Evolutionary conservation across 2,888 invertebrate genomes (phyloP).

Genomic region (Oxyteleia sp.): DNA sequence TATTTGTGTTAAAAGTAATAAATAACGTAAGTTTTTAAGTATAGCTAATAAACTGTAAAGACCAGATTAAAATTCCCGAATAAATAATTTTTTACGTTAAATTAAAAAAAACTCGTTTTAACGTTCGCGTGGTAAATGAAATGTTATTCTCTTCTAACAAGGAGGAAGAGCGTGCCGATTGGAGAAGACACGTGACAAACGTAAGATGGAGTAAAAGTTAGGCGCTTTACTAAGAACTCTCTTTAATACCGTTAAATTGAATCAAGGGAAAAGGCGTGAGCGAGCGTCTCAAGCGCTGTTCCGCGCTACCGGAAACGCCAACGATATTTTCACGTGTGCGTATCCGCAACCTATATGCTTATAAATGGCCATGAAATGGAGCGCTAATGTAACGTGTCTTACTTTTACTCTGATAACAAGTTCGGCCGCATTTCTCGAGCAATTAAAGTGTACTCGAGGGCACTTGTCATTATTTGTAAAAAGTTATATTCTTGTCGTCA

Average conservation of each 20-base stretch:
- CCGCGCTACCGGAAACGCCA: slow-evolving; percentile 54
- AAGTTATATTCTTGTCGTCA: slow-evolving; percentile 39
- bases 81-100: too few species aligned
- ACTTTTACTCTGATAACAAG: slow-evolving; percentile 70
- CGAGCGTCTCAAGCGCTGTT: background rate
- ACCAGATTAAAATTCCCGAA: too few species aligned
- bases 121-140: slow-evolving; percentile 43
- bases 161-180: slow-evolving; percentile 26
- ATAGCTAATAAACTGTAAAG: too few species aligned
- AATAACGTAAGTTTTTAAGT: too few species aligned
- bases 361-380: slow-evolving; percentile 69
- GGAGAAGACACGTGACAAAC: slow-evolving; percentile 33
- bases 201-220: slow-evolving; percentile 59
- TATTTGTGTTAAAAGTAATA: too few species aligned
- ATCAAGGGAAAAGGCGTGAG: slow-evolving; percentile 49
- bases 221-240: slow-evolving; percentile 54
- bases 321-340: slow-evolving; percentile 59
- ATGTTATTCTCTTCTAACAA: slow-evolving; percentile 13
- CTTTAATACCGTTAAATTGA: slow-evolving; percentile 67
- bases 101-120: too few species aligned
- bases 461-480: slow-evolving; percentile 57
- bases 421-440: slow-evolving; percentile 69
- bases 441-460: slow-evolving; percentile 63
- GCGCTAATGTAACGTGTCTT: slow-evolving; percentile 67
- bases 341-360: slow-evolving; percentile 70